phyloP scores from a whole-genome alignment of 2,797 vertebrate species.

The Bovichtus diacanthus region DNA sequence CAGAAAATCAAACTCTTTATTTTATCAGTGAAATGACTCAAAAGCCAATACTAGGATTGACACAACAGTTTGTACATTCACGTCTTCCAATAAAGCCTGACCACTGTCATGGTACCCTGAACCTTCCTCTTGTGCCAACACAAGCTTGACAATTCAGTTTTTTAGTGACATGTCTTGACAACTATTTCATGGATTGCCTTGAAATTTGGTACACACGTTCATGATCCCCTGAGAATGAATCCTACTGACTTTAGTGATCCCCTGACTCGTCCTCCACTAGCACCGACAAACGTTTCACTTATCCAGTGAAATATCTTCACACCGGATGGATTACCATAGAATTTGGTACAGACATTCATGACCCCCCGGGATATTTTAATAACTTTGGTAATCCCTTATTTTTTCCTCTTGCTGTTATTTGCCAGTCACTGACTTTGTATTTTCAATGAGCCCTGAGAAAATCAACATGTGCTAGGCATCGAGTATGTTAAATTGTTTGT shows the following conservation, averaged over 20 bases:
- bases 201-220: not conserved
- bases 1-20: not conserved
- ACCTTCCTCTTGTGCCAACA: no score
- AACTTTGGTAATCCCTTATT: not conserved
- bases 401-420: not conserved
- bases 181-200: conserved; percentile 1
- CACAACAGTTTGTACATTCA: no score
- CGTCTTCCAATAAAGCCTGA: not conserved
- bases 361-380: not conserved
- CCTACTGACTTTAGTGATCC: not conserved
- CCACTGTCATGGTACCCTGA: not conserved
- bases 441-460: not conserved
- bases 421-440: not conserved
- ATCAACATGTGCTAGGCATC: not conserved
- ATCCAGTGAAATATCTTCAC: not conserved
- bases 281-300: not conserved
- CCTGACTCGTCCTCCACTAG: not conserved
- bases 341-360: not conserved
- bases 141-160: no score
- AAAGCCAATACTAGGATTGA: not conserved
- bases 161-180: not conserved
- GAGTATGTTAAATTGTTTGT: not conserved
- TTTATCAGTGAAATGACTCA: no score
- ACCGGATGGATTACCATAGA: not conserved
- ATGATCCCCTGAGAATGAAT: no score